Evolutionary conservation across 2,113 vertebrate species (phyloP).

Genomic region (Fulica atra): DNA sequence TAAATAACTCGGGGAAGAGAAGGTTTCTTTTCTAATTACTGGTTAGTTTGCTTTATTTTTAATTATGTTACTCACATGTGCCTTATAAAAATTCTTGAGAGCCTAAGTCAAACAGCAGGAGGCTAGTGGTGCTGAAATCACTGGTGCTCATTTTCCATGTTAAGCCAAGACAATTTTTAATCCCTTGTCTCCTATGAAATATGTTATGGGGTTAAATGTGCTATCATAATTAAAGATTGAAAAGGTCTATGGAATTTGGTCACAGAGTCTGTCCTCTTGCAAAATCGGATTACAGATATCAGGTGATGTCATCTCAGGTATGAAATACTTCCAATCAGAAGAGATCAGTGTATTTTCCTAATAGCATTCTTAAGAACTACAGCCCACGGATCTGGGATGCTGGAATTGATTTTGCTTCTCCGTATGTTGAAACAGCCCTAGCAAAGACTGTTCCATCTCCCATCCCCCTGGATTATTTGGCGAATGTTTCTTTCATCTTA

Average conservation of each 20-base stretch:
- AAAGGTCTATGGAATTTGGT: neutral
- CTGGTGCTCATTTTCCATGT: neutral
- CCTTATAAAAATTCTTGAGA: neutral
- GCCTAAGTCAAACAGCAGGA: neutral
- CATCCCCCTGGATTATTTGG: slow-evolving; percentile 32
- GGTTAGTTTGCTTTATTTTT: neutral
- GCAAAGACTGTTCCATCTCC: neutral
- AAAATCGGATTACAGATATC: neutral
- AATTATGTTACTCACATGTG: neutral
- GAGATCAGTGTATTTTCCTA: neutral
- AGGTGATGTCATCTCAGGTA: slow-evolving; percentile 18
- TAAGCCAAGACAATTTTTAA: neutral
- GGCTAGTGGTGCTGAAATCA: neutral
- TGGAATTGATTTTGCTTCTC: neutral
- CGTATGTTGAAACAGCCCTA: neutral
- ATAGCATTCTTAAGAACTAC: neutral
- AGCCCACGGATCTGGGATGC: neutral
- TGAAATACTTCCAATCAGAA: neutral
- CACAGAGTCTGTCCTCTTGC: neutral
- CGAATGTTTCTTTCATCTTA: slow-evolving; percentile 46
- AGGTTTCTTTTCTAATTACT: neutral
- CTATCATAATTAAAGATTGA: neutral
- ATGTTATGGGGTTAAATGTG: neutral
- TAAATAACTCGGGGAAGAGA: neutral
- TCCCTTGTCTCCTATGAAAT: neutral